Evolutionary conservation across 2,797 vertebrate species (phyloP), one percentile per base, ranked within the genome.

Genomic region (Bradypodion pumilum): DNA sequence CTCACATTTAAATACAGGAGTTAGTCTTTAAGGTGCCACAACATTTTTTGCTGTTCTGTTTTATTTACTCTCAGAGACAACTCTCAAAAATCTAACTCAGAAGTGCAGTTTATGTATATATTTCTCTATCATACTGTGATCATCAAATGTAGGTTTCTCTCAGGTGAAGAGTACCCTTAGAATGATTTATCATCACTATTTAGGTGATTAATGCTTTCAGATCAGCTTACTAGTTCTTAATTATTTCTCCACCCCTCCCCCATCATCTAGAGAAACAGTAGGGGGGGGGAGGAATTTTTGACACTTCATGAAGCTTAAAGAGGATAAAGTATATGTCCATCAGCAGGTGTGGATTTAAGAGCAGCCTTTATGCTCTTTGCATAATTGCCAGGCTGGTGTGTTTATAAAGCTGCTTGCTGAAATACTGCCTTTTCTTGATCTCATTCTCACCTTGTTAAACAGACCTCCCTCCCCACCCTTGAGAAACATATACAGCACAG

Each of bases 381-480:
- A 79, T 92, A 89, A 91, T 91, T 91, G 85, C 32, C 79, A 56
- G 83, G 46, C 85, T 91, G 56, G 73, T 82, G 86, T 78, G 37
- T 74, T 13, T 80, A 83, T 82, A 73, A 46, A 80, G 44, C 7
- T 62, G 73, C 23, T 7, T 90, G 82, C 76, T n/a, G 15, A 44
- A 72, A 42, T 87, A 88, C 91, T 90, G 86, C 89, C 87, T 89
- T 76, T 75, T 83, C 49, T 56, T 75, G n/a, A 35, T 35, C 49
- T 59, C 32, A 56, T 23, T 56, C 21, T 75, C 21, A 56, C 21
- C 19, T 25, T 35, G 16, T 75, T 21, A 56, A 59, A 56, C 19
- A 23, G 74, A 75, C 2, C n/a, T 2, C 6, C 32, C n/a, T 42
- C 10, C 15, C 42, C 27, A 49, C 44, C 42, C 27, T 8, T 5